phyloP scores from a whole-genome alignment of 2,113 vertebrate genomes.

The Lanius ludovicianus region DNA sequence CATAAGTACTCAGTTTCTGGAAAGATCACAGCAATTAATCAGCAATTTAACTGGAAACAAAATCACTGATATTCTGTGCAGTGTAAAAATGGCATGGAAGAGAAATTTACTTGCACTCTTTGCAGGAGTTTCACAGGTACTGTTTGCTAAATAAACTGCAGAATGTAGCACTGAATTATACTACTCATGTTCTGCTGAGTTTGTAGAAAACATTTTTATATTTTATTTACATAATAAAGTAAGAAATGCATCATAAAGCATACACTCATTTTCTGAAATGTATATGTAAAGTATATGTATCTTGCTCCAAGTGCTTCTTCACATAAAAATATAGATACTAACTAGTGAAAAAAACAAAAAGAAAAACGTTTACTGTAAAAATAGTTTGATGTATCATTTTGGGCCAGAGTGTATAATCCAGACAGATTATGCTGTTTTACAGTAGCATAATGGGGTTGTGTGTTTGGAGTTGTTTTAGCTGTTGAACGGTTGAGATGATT shows the following conservation, averaged over 20 bases:
- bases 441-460: not conserved
- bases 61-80: not conserved
- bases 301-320: not conserved
- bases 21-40: not conserved
- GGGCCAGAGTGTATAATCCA: not conserved
- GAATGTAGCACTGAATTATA: not conserved
- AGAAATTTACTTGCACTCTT: not conserved
- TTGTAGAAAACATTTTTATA: not conserved
- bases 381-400: not conserved
- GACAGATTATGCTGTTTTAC: not conserved
- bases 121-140: not conserved
- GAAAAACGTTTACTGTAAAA: not conserved
- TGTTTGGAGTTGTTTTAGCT: not conserved
- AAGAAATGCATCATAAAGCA: not conserved
- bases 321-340: not conserved
- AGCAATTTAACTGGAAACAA: not conserved
- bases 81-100: not conserved
- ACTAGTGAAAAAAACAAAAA: not conserved
- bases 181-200: not conserved
- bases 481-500: not conserved
- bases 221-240: not conserved
- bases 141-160: not conserved
- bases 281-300: not conserved
- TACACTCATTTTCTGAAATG: not conserved
- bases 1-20: not conserved